Percentiles rank a stretch among this genome's conserved stretches.
These are phyloP conservation scores for Drosophila anomalata DNA, from an alignment of 2,888 invertebrate genomes.

Conservation along the genomic window DNA sequence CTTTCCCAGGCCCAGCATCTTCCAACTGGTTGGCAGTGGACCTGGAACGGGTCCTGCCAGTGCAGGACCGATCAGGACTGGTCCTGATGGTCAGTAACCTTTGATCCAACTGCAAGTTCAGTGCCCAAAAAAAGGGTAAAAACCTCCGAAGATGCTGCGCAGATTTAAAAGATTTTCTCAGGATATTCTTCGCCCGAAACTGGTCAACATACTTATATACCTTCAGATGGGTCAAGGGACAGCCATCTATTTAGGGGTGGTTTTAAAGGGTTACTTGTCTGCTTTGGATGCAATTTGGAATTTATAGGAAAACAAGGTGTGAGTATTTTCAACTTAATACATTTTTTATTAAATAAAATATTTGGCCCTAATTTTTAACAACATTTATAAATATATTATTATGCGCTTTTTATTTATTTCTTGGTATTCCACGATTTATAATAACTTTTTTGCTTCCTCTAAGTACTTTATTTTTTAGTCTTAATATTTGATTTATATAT, in stretches of 20 bases:
- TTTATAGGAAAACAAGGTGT: background rate
- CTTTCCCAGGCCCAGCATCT: slow-evolving; percentile 49
- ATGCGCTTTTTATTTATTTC: background rate
- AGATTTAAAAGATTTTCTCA: slow-evolving; percentile 68
- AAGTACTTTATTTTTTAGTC: background rate
- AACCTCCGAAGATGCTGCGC: slow-evolving; percentile 69
- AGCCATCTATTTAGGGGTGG: slow-evolving; percentile 24
- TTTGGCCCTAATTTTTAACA: background rate
- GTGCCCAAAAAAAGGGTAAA: slow-evolving; percentile 48
- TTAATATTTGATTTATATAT: background rate
- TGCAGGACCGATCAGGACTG: slow-evolving; percentile 2
- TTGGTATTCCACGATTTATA: background rate
- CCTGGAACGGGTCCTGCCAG: slow-evolving; percentile 38
- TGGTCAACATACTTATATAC: slow-evolving; percentile 42
- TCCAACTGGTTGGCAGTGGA: slow-evolving; percentile 32
- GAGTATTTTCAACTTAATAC: background rate
- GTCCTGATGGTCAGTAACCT: slow-evolving; percentile 69
- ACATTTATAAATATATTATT: background rate
- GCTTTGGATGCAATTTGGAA: background rate
- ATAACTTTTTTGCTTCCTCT: background rate
- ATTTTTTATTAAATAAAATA: background rate
- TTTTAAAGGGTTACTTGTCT: slow-evolving; percentile 11
- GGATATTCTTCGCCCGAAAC: slow-evolving; percentile 53
- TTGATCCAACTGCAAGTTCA: slow-evolving; percentile 64
- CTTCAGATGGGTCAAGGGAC: slow-evolving; percentile 30